A percentile compares a stretch with the other conserved stretches of the same genome.
Conservation (phyloP, 1,140 invertebrate genomes). For the Charaxes varanes region DNA sequence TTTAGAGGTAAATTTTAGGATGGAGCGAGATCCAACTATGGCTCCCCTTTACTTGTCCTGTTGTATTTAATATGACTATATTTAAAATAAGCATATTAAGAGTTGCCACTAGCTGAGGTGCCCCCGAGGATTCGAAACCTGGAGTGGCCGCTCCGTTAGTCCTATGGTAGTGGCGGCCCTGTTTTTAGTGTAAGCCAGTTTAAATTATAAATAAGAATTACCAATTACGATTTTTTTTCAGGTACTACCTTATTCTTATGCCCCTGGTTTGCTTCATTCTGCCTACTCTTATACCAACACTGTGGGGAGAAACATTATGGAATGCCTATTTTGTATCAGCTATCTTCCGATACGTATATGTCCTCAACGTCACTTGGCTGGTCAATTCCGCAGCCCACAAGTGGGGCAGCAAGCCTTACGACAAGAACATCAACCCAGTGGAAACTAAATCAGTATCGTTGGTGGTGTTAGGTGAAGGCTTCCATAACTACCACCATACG, state of each 20-base stretch:
- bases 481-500: slow-evolving; percentile 86
- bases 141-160: too few relatives aligned
- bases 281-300: slow-evolving; percentile 82
- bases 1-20: too few relatives aligned
- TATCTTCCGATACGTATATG: slow-evolving; percentile 79
- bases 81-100: too few relatives aligned
- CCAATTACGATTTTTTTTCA: slow-evolving; percentile 41
- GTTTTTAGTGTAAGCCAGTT: background rate
- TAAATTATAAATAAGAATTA: background rate
- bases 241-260: slow-evolving; percentile 83
- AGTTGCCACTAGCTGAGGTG: too few relatives aligned
- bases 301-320: slow-evolving; percentile 80
- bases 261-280: slow-evolving; percentile 81
- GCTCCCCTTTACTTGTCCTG: too few relatives aligned
- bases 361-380: slow-evolving; percentile 83
- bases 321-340: slow-evolving; percentile 77
- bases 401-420: slow-evolving; percentile 84
- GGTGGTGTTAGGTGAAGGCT: slow-evolving; percentile 76
- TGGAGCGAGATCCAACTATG: too few relatives aligned
- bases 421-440: slow-evolving; percentile 79
- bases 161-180: too few relatives aligned
- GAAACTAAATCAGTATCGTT: slow-evolving; percentile 78
- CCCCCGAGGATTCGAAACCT: too few relatives aligned
- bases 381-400: slow-evolving; percentile 86
- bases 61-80: too few relatives aligned